These are phyloP conservation scores for Osedax frankpressi DNA, from an alignment of 2,888 invertebrate genomes.

Conservation along the genomic window DNA sequence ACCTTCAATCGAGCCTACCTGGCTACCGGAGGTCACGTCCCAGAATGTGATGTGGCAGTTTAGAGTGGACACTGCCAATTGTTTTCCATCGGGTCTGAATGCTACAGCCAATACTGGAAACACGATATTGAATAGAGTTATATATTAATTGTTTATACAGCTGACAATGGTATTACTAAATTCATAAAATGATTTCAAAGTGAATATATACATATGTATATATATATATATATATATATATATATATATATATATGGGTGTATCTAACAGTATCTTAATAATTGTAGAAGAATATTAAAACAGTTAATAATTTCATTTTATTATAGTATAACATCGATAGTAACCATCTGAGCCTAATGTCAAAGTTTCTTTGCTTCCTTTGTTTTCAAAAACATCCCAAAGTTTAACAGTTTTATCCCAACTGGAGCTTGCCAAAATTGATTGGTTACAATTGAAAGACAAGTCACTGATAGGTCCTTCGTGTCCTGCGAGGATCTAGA, in stretches of 20 bases:
- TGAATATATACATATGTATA: too few relatives aligned
- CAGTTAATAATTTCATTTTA: too few relatives aligned
- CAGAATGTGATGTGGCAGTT: constrained; percentile 47
- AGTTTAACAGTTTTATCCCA: constrained; percentile 86
- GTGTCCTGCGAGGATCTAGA: constrained; percentile 64
- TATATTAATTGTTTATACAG: too few relatives aligned
- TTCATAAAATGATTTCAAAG: too few relatives aligned
- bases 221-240: too few relatives aligned
- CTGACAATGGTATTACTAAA: too few relatives aligned
- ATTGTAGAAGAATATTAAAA: too few relatives aligned
- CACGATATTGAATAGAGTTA: too few relatives aligned
- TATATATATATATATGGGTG: too few relatives aligned
- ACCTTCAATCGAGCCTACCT: constrained; percentile 72
- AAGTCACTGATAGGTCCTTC: constrained; percentile 77
- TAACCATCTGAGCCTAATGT: constrained; percentile 60
- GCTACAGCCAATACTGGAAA: constrained; percentile 67
- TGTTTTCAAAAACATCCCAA: constrained; percentile 72
- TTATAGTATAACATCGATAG: too few relatives aligned
- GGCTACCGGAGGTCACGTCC: constrained; percentile 33
- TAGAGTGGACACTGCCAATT: constrained; percentile 80
- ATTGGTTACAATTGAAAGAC: constrained; percentile 58
- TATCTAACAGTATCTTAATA: too few relatives aligned
- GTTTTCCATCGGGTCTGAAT: constrained; percentile 77
- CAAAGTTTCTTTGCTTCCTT: constrained; percentile 68
- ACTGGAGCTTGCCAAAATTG: constrained; percentile 65